Base-by-base conservation (phyloP, 2,797 vertebrate genomes). In the Bryconaethiops microstoma region DNA sequence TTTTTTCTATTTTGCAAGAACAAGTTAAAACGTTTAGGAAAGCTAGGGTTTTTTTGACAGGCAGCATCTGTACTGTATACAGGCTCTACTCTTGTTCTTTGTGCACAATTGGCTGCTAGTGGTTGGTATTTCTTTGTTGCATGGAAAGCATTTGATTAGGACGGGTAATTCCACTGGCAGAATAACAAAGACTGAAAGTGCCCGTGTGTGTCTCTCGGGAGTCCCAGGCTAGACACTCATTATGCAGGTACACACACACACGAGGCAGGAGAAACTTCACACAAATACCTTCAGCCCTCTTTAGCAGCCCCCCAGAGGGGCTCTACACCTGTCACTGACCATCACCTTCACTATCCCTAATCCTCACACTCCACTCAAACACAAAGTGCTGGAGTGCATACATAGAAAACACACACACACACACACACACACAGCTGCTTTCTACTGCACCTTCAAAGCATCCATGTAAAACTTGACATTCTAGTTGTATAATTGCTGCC, bases 271-370 rank as follows among this genome's bases (percentile, higher is more conserved):
- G 60, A 13, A 67, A 78, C 68, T 67, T 45, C 42, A 50, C 78
- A 77, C 84, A 86, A 89, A 89, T 88, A 88, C 89, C 84, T 91
- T 90, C 69, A 86, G 78, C 84, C 16, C 35, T 84, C 87, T 89
- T 73, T 89, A 87, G 83, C 83, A 82, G 85, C 68, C 88, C 89
- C 87, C 91, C 73, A 73, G 73, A 85, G 92, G 86, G 86, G 84
- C 78, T 84, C 76, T n/a, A 88, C 89, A 91, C 87, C 90, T 92
- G 91, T 88, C 89, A 90, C 86, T 91, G 85, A 88, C 87, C 90
- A 88, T 91, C 82, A 79, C 74, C 75, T 78, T 81, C 62, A 54
- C 79, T 82, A 60, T 45, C 45, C 21, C 48, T 91, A 92, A 91
- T 90, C 89, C 88, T 88, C 87, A 84, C 83, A 85, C 87, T 81